These are phyloP conservation scores for Busseola fusca DNA, from an alignment of 2,888 invertebrate genomes.

Conservation along the genomic window DNA sequence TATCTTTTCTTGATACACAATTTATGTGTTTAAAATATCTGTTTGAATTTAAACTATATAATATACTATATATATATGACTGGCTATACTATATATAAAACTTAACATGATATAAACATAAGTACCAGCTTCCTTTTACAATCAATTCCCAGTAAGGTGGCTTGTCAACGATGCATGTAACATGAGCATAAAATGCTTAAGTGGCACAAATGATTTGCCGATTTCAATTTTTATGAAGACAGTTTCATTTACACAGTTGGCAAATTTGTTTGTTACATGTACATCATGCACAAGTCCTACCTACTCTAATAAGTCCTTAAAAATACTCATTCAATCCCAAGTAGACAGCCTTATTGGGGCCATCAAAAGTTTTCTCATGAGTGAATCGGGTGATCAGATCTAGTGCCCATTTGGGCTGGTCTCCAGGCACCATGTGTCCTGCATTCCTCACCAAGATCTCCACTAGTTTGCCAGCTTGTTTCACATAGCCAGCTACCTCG, in stretches of 20 bases:
- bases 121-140: slow-evolving; percentile 14
- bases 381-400: slow-evolving; percentile 93
- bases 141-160: neutral
- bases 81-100: too few relatives aligned
- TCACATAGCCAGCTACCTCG: slow-evolving; percentile 93
- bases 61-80: too few relatives aligned
- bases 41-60: slow-evolving; percentile 6
- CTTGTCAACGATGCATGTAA: slow-evolving; percentile 9
- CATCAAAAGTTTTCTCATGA: slow-evolving; percentile 83
- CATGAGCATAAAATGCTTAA: neutral
- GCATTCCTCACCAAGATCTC: slow-evolving; percentile 93
- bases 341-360: slow-evolving; percentile 53
- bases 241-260: neutral
- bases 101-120: slow-evolving; percentile 21
- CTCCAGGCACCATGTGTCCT: slow-evolving; percentile 94
- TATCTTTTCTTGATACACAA: neutral
- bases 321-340: slow-evolving; percentile 44
- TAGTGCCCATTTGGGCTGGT: slow-evolving; percentile 93
- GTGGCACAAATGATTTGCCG: neutral
- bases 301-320: neutral
- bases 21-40: neutral
- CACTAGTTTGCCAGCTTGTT: slow-evolving; percentile 91
- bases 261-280: slow-evolving; percentile 9
- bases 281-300: neutral
- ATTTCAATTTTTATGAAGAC: neutral